A percentile compares a stretch with the other conserved stretches of the same genome.
These are phyloP conservation scores for Rhadinocentrus ornatus DNA, from an alignment of 2,797 vertebrate species.

Conservation along the genomic window DNA sequence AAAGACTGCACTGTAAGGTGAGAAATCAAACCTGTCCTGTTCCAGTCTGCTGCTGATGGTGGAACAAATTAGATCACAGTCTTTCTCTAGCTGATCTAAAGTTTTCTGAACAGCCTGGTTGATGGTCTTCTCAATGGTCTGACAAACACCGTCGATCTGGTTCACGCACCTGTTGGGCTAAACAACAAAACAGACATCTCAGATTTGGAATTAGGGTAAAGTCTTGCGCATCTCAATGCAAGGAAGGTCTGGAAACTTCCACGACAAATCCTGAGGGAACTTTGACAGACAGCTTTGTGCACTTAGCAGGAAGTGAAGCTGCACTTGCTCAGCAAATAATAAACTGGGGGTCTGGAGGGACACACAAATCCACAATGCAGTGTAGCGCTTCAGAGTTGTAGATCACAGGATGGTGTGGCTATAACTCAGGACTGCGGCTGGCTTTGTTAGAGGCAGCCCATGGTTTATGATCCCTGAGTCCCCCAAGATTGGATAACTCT, in stretches of 20 bases:
- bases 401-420: constrained; percentile 53
- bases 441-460: constrained; percentile 40
- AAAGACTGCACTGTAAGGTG: neutral
- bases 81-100: constrained; percentile 85
- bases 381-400: constrained; percentile 42
- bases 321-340: constrained; percentile 48
- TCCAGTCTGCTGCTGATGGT: constrained; percentile 77
- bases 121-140: constrained; percentile 87
- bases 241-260: constrained; percentile 18
- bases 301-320: constrained; percentile 47
- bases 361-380: constrained; percentile 43
- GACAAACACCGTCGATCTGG: constrained; percentile 84
- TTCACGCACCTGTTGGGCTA: constrained; percentile 85
- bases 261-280: constrained; percentile 25
- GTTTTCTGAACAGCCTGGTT: constrained; percentile 87
- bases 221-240: constrained; percentile 2
- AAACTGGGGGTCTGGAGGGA: constrained; percentile 40
- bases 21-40: constrained; percentile 78
- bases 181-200: constrained; percentile 22
- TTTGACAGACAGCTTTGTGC: constrained; percentile 45
- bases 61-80: constrained; percentile 81
- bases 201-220: neutral
- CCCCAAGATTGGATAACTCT: constrained; percentile 31
- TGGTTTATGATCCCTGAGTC: constrained; percentile 48
- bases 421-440: constrained; percentile 53